Evolutionary conservation across 2,113 vertebrate species (phyloP), one percentile per base, ranked within the genome.

Genomic region (Xiphophorus maculatus): DNA sequence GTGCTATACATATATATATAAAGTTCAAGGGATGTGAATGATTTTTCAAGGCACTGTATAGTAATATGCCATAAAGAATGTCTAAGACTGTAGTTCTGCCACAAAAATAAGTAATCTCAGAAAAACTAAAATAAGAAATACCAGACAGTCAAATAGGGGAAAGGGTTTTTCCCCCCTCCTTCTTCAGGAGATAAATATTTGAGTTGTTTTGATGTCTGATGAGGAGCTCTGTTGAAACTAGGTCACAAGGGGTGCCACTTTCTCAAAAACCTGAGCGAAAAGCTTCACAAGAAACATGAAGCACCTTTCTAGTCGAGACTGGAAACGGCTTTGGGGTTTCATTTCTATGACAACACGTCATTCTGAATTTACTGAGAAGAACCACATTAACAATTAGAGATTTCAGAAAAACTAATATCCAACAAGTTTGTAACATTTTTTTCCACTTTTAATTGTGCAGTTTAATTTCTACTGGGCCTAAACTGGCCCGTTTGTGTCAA

Each of bases 211-310:
- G 80, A 87, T 85, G 84, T 76, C 75, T 85, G 83, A 85, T 76
- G 79, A 88, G 67, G 80, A 78, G 68, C 79, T 82, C 81, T 82
- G 37, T 77, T 83, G 74, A 88, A 88, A 84, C 44, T 88, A 73
- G 86, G 84, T 85, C 90, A 86, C 79, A 77, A 82, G 85, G 67
- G 74, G 67, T 75, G 80, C 71, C 78, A 74, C 80, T 90, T 89
- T 90, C 74, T 81, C 84, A 83, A 85, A 89, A 87, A 71, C 73
- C 51, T 58, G 51, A 58, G 51, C 22, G 22, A 58, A 58, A 58
- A 58, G 51, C 51, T 63, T 73, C 71, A 83, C 73, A 70, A 82
- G 67, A 83, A 88, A 84, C 80, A 82, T 51, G 64, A 84, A 85
- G 77, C 66, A 72, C 65, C 79, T 71, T 79, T 78, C 70, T 72